A percentile compares a stretch with the other conserved stretches of the same genome.
Conservation (phyloP, 2,888 invertebrate species). For the Eutolmus rufibarbis region DNA sequence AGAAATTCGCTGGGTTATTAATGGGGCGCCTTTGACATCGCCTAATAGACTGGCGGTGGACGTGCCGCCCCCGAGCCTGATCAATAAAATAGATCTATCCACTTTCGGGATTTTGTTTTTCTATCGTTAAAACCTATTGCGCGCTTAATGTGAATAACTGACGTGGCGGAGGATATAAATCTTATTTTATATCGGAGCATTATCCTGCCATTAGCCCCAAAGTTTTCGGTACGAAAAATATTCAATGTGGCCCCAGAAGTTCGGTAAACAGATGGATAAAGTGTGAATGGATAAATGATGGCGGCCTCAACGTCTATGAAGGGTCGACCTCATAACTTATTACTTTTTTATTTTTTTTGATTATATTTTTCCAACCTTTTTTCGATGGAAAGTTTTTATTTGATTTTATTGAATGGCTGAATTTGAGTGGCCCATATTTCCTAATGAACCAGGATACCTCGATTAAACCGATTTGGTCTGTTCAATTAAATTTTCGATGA, state of each 20-base stretch:
- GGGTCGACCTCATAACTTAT: not conserved
- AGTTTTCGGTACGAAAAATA: not conserved
- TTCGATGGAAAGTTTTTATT: not conserved
- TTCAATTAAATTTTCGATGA: not conserved
- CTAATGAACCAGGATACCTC: not conserved
- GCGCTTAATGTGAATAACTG: not conserved
- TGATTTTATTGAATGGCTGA: not conserved
- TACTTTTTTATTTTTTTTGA: not conserved
- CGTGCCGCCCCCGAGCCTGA: not conserved
- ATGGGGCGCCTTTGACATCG: not conserved
- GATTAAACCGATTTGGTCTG: not conserved
- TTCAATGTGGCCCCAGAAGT: not conserved
- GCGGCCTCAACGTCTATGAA: not conserved
- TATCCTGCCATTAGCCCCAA: not conserved
- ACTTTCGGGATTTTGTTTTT: not conserved
- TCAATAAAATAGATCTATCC: not conserved
- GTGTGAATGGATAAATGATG: not conserved
- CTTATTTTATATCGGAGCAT: not conserved
- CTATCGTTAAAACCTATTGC: not conserved
- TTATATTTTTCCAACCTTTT: not conserved
- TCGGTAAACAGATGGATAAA: not conserved
- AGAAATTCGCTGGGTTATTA: not conserved
- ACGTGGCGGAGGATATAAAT: not conserved
- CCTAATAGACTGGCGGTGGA: not conserved
- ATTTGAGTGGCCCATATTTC: not conserved